Percentiles rank a stretch among this genome's conserved stretches.
Conservation (phyloP, 2,797 vertebrate species). For the Chaetophractus vellerosus region DNA sequence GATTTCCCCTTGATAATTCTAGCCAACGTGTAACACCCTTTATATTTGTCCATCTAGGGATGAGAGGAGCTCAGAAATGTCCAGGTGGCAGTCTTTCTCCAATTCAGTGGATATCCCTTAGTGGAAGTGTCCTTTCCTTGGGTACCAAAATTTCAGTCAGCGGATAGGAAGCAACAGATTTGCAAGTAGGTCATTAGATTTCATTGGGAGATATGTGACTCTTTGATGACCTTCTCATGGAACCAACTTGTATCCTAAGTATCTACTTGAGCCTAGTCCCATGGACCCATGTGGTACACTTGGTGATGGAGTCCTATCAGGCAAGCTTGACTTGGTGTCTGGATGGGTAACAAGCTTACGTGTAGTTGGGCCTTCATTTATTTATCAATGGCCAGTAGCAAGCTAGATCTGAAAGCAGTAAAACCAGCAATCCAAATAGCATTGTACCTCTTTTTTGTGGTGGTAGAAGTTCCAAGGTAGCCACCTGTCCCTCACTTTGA, state of each 20-base stretch:
- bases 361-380: neutral
- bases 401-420: neutral
- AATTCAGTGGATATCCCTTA: neutral
- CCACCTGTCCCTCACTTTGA: neutral
- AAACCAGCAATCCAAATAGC: neutral
- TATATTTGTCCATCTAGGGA: neutral
- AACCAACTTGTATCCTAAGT: neutral
- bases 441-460: neutral
- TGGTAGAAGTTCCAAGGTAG: neutral
- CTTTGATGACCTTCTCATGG: neutral
- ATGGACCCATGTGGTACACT: neutral
- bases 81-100: neutral
- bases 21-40: neutral
- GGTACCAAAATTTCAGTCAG: neutral
- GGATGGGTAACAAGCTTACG: neutral
- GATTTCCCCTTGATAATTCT: neutral
- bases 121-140: neutral
- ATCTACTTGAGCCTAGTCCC: neutral
- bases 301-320: neutral
- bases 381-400: neutral
- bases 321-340: neutral
- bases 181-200: neutral
- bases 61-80: neutral
- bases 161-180: neutral
- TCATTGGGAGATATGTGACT: neutral